These are phyloP conservation scores for Bombyx mandarina DNA, from an alignment of 1,140 invertebrate genomes.

Conservation along the genomic window DNA sequence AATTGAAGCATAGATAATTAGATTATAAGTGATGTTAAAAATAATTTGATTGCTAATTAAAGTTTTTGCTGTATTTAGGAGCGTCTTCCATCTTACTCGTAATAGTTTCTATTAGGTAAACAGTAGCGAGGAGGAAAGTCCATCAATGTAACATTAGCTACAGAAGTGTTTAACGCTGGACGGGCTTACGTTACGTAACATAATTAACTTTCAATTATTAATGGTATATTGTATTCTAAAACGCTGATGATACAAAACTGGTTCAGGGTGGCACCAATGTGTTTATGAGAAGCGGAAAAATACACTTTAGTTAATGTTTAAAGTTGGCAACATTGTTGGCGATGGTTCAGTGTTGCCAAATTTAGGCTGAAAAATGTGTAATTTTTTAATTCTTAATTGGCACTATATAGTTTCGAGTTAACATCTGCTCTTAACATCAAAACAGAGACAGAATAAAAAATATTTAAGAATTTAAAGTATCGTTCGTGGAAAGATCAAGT, in stretches of 20 bases:
- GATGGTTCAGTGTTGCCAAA: no score
- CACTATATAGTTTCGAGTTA: no score
- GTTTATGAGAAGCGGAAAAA: no score
- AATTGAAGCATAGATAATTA: slow-evolving; percentile 38
- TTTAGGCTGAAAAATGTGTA: no score
- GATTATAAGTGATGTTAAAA: slow-evolving; percentile 60
- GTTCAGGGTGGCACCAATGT: neutral
- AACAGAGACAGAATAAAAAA: no score
- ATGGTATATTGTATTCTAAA: neutral
- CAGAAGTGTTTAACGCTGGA: neutral
- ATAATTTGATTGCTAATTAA: slow-evolving; percentile 50
- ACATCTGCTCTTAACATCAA: no score
- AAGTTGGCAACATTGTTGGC: no score
- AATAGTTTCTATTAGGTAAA: slow-evolving; percentile 50
- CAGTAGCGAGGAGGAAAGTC: neutral
- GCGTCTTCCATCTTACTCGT: slow-evolving; percentile 66
- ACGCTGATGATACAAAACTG: neutral
- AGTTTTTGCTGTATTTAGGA: slow-evolving; percentile 66
- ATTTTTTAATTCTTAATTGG: no score
- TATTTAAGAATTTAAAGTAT: no score
- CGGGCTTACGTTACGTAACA: no score
- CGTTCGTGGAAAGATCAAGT: no score
- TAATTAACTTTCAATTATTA: neutral
- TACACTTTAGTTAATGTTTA: no score
- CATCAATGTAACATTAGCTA: neutral